These are phyloP conservation scores for Lepus timidus DNA, from an alignment of 2,113 vertebrate genomes.

Conservation along the genomic window DNA sequence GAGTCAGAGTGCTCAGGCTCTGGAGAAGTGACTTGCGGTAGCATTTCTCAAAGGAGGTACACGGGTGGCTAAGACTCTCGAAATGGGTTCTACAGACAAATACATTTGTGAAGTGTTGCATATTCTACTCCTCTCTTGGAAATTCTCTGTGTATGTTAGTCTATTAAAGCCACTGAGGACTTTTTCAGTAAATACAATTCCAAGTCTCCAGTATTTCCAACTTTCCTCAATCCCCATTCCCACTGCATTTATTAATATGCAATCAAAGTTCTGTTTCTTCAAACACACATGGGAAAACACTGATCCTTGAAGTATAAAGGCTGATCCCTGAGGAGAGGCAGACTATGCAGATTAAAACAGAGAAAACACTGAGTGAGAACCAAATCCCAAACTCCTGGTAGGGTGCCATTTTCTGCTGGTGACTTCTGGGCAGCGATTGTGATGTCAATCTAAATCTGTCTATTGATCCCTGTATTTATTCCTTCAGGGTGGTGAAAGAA, in stretches of 20 bases:
- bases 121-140: not conserved
- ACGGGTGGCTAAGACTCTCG: not conserved
- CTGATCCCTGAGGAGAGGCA: not conserved
- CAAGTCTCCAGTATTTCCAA: not conserved
- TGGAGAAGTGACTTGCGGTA: not conserved
- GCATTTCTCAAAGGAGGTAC: not conserved
- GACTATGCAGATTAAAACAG: not conserved
- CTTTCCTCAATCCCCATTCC: not conserved
- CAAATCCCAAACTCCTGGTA: not conserved
- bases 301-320: not conserved
- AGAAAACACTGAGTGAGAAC: not conserved
- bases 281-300: not conserved
- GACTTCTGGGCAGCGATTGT: not conserved
- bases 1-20: not conserved
- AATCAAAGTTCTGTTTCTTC: constrained; percentile 16
- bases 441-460: not conserved
- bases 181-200: not conserved
- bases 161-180: not conserved
- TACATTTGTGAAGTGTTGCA: not conserved
- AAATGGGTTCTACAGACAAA: not conserved
- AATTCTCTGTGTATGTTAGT: not conserved
- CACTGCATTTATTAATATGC: not conserved
- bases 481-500: not conserved
- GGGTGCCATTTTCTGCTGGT: no score
- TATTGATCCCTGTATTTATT: not conserved